Evolutionary conservation across 2,797 vertebrate species (phyloP).

Genomic region (Ptychobarbus kaznakovi): DNA sequence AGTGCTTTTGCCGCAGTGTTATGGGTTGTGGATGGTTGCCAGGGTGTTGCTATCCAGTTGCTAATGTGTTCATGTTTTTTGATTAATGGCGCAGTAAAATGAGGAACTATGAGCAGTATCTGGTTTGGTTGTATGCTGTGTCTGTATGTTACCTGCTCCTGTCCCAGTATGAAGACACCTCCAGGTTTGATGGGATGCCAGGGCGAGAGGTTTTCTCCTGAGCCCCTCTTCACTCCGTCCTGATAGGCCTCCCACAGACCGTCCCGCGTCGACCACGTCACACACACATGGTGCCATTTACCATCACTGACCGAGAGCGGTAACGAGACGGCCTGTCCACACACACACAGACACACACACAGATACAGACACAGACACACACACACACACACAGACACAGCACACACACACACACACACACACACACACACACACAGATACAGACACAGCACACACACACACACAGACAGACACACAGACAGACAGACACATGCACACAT

Average conservation of each 20-base stretch:
- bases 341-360: background rate
- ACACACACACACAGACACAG: background rate
- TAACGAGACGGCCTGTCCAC: slow-evolving; percentile 75
- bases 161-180: slow-evolving; percentile 86
- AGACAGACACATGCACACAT: no score
- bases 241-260: slow-evolving; percentile 84
- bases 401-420: no score
- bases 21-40: no score
- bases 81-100: background rate
- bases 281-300: slow-evolving; percentile 87
- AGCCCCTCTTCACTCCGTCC: slow-evolving; percentile 77
- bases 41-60: no score
- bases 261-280: slow-evolving; percentile 85
- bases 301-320: slow-evolving; percentile 79
- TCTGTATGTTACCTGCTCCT: slow-evolving; percentile 82
- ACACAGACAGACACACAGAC: no score
- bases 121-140: slow-evolving; percentile 1
- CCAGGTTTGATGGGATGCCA: slow-evolving; percentile 86
- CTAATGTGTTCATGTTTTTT: background rate
- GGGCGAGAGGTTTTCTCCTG: slow-evolving; percentile 76
- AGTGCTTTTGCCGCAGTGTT: no score
- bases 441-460: no score
- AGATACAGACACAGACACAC: background rate
- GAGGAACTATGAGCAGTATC: background rate
- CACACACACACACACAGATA: no score